Base-by-base conservation (phyloP, 2,888 invertebrate genomes). In the Priocnemis perturbator region DNA sequence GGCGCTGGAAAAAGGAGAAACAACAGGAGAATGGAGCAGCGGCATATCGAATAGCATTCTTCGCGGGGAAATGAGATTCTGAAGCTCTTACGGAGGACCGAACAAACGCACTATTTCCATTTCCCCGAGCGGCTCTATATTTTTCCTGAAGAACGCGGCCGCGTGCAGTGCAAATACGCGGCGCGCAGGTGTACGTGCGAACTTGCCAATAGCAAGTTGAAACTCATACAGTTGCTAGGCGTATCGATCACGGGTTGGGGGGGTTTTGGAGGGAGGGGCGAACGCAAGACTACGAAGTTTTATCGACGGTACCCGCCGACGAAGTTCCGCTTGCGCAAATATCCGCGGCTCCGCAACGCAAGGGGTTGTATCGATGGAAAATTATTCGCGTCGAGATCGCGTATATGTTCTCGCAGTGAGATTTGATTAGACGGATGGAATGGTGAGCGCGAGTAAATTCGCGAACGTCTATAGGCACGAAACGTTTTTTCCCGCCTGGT, bases 1-100 rank as follows among this genome's bases (percentile, higher is more conserved):
- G 37, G 7, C 37, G 7, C 11, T 9, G 37, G 37, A 52, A 61
- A 61, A n/a, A 45, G 15, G 20, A 21, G 20, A 14, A 37, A 9
- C 11, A 37, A 11, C 37, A n/a, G n/a, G n/a, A n/a, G 37, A 37
- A 45, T 2, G 9, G 48, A 47, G 4, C 17, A 20, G 1, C 26
- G 14, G 14, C 65, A 47, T 53, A 58, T 74, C 71, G 68, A 61
- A 60, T 53, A 48, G 58, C 59, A 56, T 9, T 67, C 68, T 55
- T 68, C 61, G 37, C 47, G 48, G 26, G 71, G 37, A 77, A 74
- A 77, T 74, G 69, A 77, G 77, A 77, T 77, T 67, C 56, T 50
- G 11, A 19, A 21, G 44, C 56, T 67, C 56, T 45, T 47, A 65
- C 21, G 17, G 55, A 37, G 21, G 47, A 52, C 52, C 57, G 63